Evolutionary conservation across 1,140 invertebrate species (phyloP), one percentile per base, ranked within the genome.

Genomic region (Phthorimaea operculella): DNA sequence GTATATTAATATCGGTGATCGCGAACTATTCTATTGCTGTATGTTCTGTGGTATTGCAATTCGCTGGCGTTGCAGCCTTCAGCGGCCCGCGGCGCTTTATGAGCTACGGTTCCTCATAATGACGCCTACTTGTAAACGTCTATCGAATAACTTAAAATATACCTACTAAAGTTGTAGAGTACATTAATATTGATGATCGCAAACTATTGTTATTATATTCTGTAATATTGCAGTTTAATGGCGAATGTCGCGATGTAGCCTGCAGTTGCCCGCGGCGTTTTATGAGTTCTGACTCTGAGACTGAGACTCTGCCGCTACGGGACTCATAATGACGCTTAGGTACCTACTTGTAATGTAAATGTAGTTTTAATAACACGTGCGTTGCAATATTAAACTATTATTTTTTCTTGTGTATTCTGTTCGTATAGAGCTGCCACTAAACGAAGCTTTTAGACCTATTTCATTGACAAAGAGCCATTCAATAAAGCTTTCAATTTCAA

Each of bases 1-100:
- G n/a, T 62, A 66, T 72, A 72, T 69, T 72, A 72, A 72, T 72
- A 72, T 63, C 61, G 60, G 52, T 60, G 59, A 66, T 66, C 54
- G 60, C 8, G 10, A 52, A n/a, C n/a, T n/a, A 28, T 28, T 28
- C 2, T 6, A 4, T 4, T 28, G n/a, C n/a, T n/a, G n/a, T n/a
- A n/a, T n/a, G n/a, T n/a, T n/a, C n/a, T n/a, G n/a, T n/a, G n/a
- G 54, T 62, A 56, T 59, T 55, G 56, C 57, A 57, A 33, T 42
- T 57, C 51, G 47, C 44, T 48, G 36, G 39, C 50, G 18, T 42
- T 21, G 51, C 45, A 47, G 55, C 44, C 57, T 44, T 55, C 55
- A 36, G 54, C 55, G 34, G 56, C 55, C 57, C 11, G 34, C 44
- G 48, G 64, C 63, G 45, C 50, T 66, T 64, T 59, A 68, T 65